phyloP scores from a whole-genome alignment of 2,888 invertebrate species.

The Piscicola geometra region DNA sequence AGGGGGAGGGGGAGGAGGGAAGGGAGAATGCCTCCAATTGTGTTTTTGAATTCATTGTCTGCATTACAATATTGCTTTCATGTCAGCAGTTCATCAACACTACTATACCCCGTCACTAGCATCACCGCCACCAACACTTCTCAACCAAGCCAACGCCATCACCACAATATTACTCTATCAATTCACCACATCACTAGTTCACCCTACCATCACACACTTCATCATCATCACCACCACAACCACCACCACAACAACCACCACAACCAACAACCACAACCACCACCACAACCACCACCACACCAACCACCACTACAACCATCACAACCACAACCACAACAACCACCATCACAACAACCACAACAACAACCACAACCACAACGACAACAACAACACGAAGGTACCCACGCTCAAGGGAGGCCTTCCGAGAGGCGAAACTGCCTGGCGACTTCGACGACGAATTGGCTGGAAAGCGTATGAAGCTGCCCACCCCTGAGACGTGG shows the following conservation, averaged over 20 bases:
- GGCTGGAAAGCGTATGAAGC: constrained; percentile 58
- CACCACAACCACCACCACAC: too few relatives aligned
- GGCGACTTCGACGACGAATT: constrained; percentile 54
- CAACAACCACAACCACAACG: background rate
- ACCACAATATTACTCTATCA: too few relatives aligned
- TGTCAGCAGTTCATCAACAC: too few relatives aligned
- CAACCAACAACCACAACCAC: background rate
- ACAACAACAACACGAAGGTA: constrained; percentile 50
- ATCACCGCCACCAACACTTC: background rate
- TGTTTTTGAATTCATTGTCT: background rate
- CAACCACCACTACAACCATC: too few relatives aligned
- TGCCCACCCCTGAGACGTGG: constrained; percentile 59
- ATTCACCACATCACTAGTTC: too few relatives aligned
- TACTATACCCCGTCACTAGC: background rate
- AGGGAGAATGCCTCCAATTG: too few relatives aligned
- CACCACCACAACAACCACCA: background rate
- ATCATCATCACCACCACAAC: constrained; percentile 6
- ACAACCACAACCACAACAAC: background rate
- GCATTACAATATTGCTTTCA: too few relatives aligned
- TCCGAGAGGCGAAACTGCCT: constrained; percentile 53
- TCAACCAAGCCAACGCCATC: too few relatives aligned
- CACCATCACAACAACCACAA: background rate
- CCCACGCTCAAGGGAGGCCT: constrained; percentile 53
- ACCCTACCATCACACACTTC: background rate
- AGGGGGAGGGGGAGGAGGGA: too few relatives aligned